Evolutionary conservation across 2,888 invertebrate genomes (phyloP), one percentile per base, ranked within the genome.

Genomic region (Lasioglossum malachurum): DNA sequence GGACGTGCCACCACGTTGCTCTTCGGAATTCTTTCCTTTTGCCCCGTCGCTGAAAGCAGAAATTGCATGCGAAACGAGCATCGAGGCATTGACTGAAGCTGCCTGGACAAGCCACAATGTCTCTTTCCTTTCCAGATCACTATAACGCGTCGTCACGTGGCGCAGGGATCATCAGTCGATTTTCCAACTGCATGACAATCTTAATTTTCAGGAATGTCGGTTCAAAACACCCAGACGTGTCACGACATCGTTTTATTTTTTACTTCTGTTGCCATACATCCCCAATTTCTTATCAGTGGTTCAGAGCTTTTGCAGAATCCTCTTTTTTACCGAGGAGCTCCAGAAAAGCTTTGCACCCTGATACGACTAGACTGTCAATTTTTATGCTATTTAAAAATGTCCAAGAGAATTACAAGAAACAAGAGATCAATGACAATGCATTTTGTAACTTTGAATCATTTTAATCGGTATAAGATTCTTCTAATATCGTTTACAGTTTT

Each of bases 1-100:
- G 77, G 53, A 91, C 93, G 91, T 93, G 93, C 89, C 91, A 79
- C 90, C 91, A 91, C 88, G 88, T 86, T 87, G 74, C 27, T 23
- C 41, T 16, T 71, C 12, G 78, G 72, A 69, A 35, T 35, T 69
- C 69, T 27, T 53, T 35, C 81, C 44, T 67, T 23, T 46, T 5
- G 5, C 41, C 72, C 46, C 1, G n/a, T 12, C 14, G n/a, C 2
- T 23, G 38, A 80, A 16, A 19, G 8, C 76, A 35, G 16, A 49
- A 35, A 75, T 27, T 83, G 83, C 83, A 83, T 83, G 83, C 31
- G 64, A 44, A 23, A 49, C 19, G 16, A 49, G 19, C 27, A 5
- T 46, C 49, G 64, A 44, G 74, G 44, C 82, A 53, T 78, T n/a
- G 53, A 12, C 27, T 12, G 41, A 67, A 75, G 74, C 53, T 69